Evolutionary conservation across 1,140 invertebrate genomes (phyloP), one percentile per base, ranked within the genome.

Genomic region (Dendrolimus punctatus): DNA sequence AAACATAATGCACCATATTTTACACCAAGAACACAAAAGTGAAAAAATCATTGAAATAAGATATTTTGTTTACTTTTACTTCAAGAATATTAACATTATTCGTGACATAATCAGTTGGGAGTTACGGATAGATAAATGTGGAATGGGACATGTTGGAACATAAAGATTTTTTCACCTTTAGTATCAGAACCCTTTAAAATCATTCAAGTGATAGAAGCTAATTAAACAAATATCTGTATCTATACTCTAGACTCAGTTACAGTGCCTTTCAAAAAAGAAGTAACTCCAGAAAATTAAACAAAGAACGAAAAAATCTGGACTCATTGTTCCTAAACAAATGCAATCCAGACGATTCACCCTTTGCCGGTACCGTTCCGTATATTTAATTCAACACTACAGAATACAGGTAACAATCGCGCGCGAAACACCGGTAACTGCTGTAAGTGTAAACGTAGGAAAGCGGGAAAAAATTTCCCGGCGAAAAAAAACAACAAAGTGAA

Each of bases 381-480:
- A 81, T 85, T 85, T 85, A 85, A 85, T 85, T 84, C 82, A 83
- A 53, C 51, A 64, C 61, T 51, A 62, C 70, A 64, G 70, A 71
- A 80, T 77, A 74, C 80, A 83, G 76, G 76, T 76, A 83, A 83
- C 80, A 80, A 80, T 80, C 75, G 72, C 50, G 3, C 23, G 66
- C 65, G 62, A 55, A 80, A 85, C 82, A 80, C 73, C 73, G 71
- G 76, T 80, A 71, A 80, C 75, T 72, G 71, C 60, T 75, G 72
- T 83, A 86, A 86, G 82, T 86, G 83, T 83, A 84, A 86, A 84
- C 80, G 79, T 79, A 81, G 76, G 76, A 75, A 62, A 76, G 76
- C 73, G 68, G 73, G 76, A 81, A 82, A 84, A 76, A 73, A 79
- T 76, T 57, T 68, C 71, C 62, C 58, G 36, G 46, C 50, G 56